Percentiles rank a stretch among this genome's conserved stretches.
phyloP scores from a whole-genome alignment of 2,888 invertebrate species.

The Pteria penguin region DNA sequence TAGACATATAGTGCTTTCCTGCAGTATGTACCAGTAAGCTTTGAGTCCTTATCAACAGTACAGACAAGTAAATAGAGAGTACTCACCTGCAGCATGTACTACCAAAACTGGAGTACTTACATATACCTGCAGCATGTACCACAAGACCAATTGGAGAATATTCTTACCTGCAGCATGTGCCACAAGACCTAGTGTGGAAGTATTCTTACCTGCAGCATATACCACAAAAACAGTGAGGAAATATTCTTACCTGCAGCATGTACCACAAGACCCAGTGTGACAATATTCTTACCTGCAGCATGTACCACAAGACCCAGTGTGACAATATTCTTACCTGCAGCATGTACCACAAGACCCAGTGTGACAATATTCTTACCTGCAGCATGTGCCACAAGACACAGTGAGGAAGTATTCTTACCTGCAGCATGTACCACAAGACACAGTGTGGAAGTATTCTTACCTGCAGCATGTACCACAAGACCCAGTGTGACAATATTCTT shows the following conservation, averaged over 20 bases:
- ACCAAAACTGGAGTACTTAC: too few species aligned
- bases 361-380: slow-evolving; percentile 90
- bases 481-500: not conserved
- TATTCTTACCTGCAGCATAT: too few species aligned
- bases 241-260: slow-evolving; percentile 86
- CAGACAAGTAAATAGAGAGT: too few species aligned
- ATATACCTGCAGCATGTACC: too few species aligned
- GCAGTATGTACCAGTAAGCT: too few species aligned
- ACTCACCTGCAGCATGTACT: too few species aligned
- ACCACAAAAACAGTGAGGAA: too few species aligned
- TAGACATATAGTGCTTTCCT: too few species aligned
- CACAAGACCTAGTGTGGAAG: too few species aligned
- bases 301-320: not conserved
- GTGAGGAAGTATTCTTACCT: not conserved
- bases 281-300: slow-evolving; percentile 85
- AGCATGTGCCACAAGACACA: not conserved
- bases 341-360: slow-evolving; percentile 97
- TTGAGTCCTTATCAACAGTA: too few species aligned
- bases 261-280: slow-evolving; percentile 97
- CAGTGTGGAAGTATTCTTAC: slow-evolving; percentile 92
- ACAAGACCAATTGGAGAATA: too few species aligned
- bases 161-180: too few species aligned
- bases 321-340: slow-evolving; percentile 77
- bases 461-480: slow-evolving; percentile 19
- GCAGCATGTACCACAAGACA: slow-evolving; percentile 97